phyloP scores from a whole-genome alignment of 2,113 vertebrate genomes.

The Peromyscus leucopus region DNA sequence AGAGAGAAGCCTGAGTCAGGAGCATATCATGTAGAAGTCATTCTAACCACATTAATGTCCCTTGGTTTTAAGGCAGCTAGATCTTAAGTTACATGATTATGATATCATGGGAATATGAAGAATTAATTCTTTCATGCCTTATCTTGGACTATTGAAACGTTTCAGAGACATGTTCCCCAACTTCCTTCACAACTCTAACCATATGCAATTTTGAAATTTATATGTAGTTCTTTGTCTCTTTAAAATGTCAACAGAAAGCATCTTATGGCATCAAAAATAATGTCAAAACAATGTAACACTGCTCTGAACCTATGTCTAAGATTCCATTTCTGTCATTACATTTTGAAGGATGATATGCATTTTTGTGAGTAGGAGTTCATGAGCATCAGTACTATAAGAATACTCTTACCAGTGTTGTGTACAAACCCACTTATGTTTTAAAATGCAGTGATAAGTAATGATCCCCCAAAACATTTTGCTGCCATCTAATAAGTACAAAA shows the following conservation, averaged over 20 bases:
- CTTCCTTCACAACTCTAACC: neutral
- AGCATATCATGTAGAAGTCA: neutral
- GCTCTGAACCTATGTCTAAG: neutral
- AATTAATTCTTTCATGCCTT: neutral
- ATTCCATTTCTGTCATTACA: neutral
- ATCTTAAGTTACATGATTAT: neutral
- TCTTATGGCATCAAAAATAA: neutral
- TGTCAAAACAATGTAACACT: neutral
- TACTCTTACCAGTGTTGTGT: neutral
- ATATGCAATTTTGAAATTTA: neutral
- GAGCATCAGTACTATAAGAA: neutral
- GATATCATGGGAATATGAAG: neutral
- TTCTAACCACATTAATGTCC: neutral
- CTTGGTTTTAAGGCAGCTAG: neutral
- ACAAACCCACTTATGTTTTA: neutral
- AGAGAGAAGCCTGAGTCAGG: neutral
- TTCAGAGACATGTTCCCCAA: neutral
- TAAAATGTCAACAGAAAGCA: neutral
- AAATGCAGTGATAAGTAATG: neutral
- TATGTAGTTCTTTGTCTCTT: neutral
- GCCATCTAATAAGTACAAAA: neutral
- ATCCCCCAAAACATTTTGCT: neutral
- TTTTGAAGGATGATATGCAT: neutral
- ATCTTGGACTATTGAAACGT: neutral
- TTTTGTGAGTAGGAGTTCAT: neutral